Base-by-base conservation (phyloP, 2,888 invertebrate genomes). In the Drosophila paramelanica region DNA sequence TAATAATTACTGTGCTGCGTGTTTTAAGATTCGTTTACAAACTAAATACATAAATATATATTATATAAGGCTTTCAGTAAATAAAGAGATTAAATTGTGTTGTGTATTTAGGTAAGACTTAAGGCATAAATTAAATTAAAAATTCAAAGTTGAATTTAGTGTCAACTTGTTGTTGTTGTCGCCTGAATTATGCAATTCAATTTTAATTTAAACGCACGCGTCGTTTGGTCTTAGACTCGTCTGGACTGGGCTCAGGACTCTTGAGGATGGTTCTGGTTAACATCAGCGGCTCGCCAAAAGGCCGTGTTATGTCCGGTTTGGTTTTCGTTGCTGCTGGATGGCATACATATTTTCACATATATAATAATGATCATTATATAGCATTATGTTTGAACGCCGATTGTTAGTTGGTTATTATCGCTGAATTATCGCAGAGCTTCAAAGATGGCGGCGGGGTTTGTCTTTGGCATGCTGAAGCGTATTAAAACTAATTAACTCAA, bases 201-300 rank as follows among this genome's bases (percentile, higher is more conserved):
- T 59, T 27, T 50, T 39, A 78, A 39, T 67, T 73, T 42, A 82
- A 70, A 56, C 85, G 83, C 33, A 79, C 70, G 51, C 80, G 67
- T 23, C 73, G 70, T 13, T 75, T 81, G 61, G 45, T 74, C 53
- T 71, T 81, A 55, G 73, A 47, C 70, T 73, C 82, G n/a, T 79
- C 70, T 27, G 27, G 67, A 59, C 49, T 55, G 53, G 69, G 65
- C 53, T 74, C 79, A 20, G 73, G 60, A 49, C 56, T 69, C 68
- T 79, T 86, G 39, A 71, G 49, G 39, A 77, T 72, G 57, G 64
- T 88, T 61, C 84, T 89, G 56, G 81, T 79, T 67, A 95, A 94
- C 94, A 96, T 95, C 92, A 97, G 93, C 70, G 97, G 96, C 92
- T 96, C 96, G 91, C 96, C 96, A 91, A 96, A 96, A 73, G 96